Conservation (phyloP, 2,113 vertebrate genomes). For the Edolisoma coerulescens region DNA sequence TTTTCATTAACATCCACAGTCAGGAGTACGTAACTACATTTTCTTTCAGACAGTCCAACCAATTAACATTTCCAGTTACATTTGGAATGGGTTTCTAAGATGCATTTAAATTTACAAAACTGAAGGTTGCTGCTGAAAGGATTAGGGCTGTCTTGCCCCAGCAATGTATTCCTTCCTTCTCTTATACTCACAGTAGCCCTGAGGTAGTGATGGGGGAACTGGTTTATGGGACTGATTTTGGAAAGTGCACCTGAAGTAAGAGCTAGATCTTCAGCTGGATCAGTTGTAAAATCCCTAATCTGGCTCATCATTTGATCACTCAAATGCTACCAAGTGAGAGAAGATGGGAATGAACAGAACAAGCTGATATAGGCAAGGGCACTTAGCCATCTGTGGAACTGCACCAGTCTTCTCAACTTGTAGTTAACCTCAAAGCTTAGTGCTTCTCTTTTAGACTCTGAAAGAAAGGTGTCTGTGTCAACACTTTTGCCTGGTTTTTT, state of each 20-base stretch:
- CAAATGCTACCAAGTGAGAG: neutral
- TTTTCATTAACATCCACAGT: neutral
- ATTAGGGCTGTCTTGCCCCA: neutral
- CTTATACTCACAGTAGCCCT: neutral
- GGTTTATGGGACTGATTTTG: neutral
- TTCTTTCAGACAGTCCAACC: neutral
- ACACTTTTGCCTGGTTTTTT: neutral
- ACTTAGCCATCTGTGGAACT: neutral
- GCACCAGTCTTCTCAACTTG: neutral
- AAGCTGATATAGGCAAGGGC: neutral
- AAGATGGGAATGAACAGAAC: neutral
- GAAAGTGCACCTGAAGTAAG: neutral
- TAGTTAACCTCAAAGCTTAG: neutral
- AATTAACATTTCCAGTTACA: neutral
- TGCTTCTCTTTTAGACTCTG: neutral
- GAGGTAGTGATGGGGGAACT: neutral
- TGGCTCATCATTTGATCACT: neutral
- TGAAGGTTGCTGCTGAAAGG: neutral
- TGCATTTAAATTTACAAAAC: neutral
- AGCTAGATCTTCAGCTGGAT: neutral
- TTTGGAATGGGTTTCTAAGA: neutral
- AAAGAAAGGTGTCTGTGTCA: neutral
- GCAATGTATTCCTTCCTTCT: neutral
- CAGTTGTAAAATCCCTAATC: neutral
- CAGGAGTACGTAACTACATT: neutral